Evolutionary conservation across 2,113 vertebrate genomes (phyloP), one percentile per base, ranked within the genome.

Genomic region (Cyanoliseus patagonus): DNA sequence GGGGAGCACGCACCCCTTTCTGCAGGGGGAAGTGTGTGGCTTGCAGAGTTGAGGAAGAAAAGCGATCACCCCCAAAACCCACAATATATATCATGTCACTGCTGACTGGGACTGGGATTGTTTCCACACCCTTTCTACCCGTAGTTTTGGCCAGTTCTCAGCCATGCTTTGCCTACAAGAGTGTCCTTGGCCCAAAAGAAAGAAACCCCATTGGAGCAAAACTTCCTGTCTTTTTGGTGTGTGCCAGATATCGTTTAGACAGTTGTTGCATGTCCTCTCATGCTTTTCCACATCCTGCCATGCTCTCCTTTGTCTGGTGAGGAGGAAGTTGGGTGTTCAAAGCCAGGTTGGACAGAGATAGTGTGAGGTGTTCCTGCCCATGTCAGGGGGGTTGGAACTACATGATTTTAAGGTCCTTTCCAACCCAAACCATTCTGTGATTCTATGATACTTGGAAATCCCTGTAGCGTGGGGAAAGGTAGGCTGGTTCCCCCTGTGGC

Each of bases 171-270:
- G 11, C 27, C 39, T 70, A 17, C 14, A 30, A 39, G 14, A 77
- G 30, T 31, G 25, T 63, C 13, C 5, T 22, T 77, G 51, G 14
- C 23, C 37, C 13, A 6, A 25, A 76, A 41, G 25, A 52, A 73
- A 75, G 23, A 41, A 73, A 41, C 62, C 8, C 5, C 10, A 20
- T 46, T 11, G 25, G 20, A 70, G 39, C 51, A 74, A 59, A 55
- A 41, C 8, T 67, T 52, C 20, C 11, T 0, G 0, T 9, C 8
- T 31, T 3, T 22, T 69, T 59, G 37, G 2, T 6, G 16, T 22
- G 23, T 82, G 18, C 12, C 8, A 28, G 42, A 17, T 37, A 7
- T 2, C 0, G 0, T 7, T 55, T 59, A 33, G 19, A 17, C n/a
- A 15, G 20, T 7, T 80, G 44, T 39, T 1, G 0, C 2, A 1